These are phyloP conservation scores for Megathymus violae DNA, from an alignment of 1,140 invertebrate species.

Conservation along the genomic window DNA sequence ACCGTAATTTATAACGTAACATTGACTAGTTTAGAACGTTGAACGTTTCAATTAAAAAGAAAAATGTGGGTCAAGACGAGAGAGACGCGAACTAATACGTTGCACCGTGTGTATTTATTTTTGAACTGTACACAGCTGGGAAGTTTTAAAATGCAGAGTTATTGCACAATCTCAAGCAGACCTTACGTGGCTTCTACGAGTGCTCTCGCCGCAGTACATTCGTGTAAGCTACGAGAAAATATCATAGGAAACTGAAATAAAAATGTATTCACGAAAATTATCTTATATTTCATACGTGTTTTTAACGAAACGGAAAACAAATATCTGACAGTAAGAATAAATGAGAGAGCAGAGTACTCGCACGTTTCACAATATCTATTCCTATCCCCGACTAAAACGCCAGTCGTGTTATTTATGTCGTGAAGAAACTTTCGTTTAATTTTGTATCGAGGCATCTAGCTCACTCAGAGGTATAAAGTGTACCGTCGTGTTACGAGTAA, in stretches of 20 bases:
- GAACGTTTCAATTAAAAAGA: conserved; percentile 45
- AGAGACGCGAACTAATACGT: conserved; percentile 8
- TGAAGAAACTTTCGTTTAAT: too few species aligned
- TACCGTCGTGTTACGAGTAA: too few species aligned
- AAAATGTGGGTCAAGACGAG: conserved; percentile 46
- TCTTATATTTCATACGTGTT: not conserved
- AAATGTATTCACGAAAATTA: not conserved
- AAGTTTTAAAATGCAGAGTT: conserved; percentile 7
- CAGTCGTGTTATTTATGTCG: too few species aligned
- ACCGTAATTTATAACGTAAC: conserved; percentile 39
- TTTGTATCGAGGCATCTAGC: too few species aligned
- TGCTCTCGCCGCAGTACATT: conserved; percentile 2
- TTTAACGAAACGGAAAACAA: not conserved
- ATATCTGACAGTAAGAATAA: conserved; percentile 18
- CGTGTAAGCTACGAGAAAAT: not conserved
- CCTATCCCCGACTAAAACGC: too few species aligned
- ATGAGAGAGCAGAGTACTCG: not conserved
- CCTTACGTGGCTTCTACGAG: conserved; percentile 7
- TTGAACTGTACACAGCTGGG: not conserved
- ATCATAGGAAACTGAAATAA: not conserved
- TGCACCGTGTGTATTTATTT: conserved; percentile 12
- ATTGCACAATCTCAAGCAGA: conserved; percentile 22
- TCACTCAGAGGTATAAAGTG: too few species aligned
- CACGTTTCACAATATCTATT: not conserved
- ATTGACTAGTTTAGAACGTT: conserved; percentile 39